Evolutionary conservation across 2,113 vertebrate species (phyloP), one percentile per base, ranked within the genome.

Genomic region (Prionailurus bengalensis): DNA sequence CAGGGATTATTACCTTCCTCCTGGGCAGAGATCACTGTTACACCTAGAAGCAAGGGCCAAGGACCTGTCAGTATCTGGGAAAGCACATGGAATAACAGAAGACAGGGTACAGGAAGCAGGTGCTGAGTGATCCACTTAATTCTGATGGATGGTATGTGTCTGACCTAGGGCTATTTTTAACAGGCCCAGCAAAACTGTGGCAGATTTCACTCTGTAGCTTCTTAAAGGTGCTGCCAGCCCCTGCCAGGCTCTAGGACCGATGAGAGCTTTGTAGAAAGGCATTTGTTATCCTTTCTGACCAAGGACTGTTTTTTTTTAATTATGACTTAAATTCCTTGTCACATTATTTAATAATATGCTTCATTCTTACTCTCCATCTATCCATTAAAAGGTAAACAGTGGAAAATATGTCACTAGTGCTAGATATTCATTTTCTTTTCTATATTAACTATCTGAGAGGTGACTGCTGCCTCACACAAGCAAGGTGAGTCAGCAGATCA

Each of bases 151-250:
- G 91, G 76, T 80, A 79, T 96, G 91, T 96, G 94, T 97, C 95
- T 97, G 96, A 91, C 61, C 82, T 27, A 39, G 39, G 88, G 93
- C 95, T 98, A 98, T 98, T 98, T 98, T 98, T 98, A 97, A 96
- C 95, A 96, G 14, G 19, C 39, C 86, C 53, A 79, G 90, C 36
- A 97, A 96, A 96, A 96, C 78, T 73, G 5, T 7, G 12, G 48
- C 87, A 76, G 87, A 97, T 90, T 83, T 73, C 73, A 27, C 33
- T 94, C 70, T 91, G 58, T 25, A 92, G 61, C 66, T 53, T 97
- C 88, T 96, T 92, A 81, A 92, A 92, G 45, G 36, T 42, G 71
- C 53, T 92, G 51, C 33, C 63, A 97, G 61, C 27, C 31, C 63
- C 48, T 96, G 82, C 58, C 76, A 87, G 70, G 27, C 21, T 91